Conservation (phyloP, 2,113 vertebrate genomes). For the Gadus chalcogrammus region DNA sequence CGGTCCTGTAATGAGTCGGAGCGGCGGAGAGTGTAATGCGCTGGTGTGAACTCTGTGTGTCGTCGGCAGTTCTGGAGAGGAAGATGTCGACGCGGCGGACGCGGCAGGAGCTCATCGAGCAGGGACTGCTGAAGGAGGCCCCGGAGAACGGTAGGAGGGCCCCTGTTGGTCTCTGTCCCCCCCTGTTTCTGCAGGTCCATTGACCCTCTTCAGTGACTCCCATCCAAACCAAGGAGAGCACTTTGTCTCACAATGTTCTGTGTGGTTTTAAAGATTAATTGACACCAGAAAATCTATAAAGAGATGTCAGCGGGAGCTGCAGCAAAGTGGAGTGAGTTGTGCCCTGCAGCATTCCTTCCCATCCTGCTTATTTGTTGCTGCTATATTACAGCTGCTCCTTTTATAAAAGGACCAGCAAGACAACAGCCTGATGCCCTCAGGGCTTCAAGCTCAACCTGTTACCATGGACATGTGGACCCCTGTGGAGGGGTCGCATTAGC, state of each 20-base stretch:
- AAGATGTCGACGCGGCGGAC: constrained; percentile 97
- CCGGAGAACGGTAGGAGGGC: constrained; percentile 82
- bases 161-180: constrained; percentile 17
- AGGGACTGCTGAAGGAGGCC: constrained; percentile 92
- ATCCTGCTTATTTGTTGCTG: constrained; percentile 55
- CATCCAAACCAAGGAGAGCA: not conserved
- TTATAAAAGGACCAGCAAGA: constrained; percentile 17
- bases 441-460: constrained; percentile 17
- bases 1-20: too few relatives aligned
- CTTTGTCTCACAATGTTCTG: too few relatives aligned
- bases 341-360: constrained; percentile 55
- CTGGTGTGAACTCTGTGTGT: constrained; percentile 30
- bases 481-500: not conserved
- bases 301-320: constrained; percentile 46
- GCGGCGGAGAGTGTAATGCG: not conserved
- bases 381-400: constrained; percentile 47
- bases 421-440: constrained; percentile 7
- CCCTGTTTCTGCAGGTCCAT: constrained; percentile 36
- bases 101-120: constrained; percentile 94
- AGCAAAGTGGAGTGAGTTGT: constrained; percentile 66
- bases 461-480: constrained; percentile 12
- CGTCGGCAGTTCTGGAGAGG: constrained; percentile 89
- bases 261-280: constrained; percentile 31
- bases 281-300: not conserved
- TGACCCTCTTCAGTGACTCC: constrained; percentile 35